Evolutionary conservation across 2,113 vertebrate species (phyloP), one percentile per base, ranked within the genome.

Genomic region (Trogon surrucura): DNA sequence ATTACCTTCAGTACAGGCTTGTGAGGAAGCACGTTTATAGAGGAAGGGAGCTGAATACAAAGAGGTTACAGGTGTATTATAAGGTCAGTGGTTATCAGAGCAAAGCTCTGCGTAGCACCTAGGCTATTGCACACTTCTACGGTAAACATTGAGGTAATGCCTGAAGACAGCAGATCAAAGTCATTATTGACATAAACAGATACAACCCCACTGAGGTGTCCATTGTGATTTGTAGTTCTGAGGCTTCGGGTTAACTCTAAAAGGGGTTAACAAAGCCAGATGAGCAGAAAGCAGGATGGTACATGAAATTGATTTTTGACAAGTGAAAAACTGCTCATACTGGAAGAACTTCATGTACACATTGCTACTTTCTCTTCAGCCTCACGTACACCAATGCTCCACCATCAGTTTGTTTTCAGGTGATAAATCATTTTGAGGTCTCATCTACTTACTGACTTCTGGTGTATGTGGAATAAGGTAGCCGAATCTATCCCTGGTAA

Each of bases 371-470:
- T 82, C 81, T 91, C 78, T 77, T 77, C 67, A 88, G 79, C 81
- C 82, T 91, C 85, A 34, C 5, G 0, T 44, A 73, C 27, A 70
- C 79, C 88, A 67, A 0, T 77, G 85, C 32, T 91, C 74, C 48
- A 80, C 87, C 89, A 73, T 73, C 85, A 94, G 81, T 71, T 91
- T 69, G 4, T 62, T 73, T 93, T 85, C 81, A 93, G 93, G 89
- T 91, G 91, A 95, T 95, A 96, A 95, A 97, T 96, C 87, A 94
- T 78, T 93, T 73, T 85, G 90, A 94, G 93, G 67, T 75, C 74
- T 95, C 96, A 93, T 95, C 88, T 91, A 80, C 94, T 95, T 90
- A 85, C 89, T 74, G 91, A 73, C 74, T 96, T 74, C 13, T 90
- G 36, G 34, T 82, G 81, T 85, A 91, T 80, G 56, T 78, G 88